Conservation (phyloP, 1,140 invertebrate species). For the Zophobas morio region DNA sequence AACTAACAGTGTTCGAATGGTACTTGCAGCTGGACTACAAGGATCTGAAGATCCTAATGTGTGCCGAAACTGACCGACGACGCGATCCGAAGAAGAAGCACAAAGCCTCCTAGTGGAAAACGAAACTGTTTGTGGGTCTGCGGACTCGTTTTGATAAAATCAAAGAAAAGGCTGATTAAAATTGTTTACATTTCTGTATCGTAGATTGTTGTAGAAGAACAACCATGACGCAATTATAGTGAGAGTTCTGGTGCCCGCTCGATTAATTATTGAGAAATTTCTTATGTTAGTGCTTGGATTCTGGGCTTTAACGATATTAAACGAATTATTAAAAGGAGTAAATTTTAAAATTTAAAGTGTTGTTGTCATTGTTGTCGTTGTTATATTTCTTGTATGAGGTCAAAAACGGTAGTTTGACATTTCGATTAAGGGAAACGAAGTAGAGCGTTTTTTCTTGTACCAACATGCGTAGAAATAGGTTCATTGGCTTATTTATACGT, state of each 20-base stretch:
- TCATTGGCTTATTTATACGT: conserved; percentile 29
- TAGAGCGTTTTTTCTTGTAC: background rate
- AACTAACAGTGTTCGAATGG: conserved; percentile 64
- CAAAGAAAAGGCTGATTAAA: conserved; percentile 61
- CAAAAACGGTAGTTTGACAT: conserved; percentile 3
- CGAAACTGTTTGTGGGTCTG: conserved; percentile 42
- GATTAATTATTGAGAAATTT: background rate
- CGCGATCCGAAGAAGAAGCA: conserved; percentile 73
- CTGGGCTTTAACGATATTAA: conserved; percentile 17
- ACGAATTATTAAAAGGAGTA: conserved; percentile 22
- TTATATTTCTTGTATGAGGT: conserved; percentile 14
- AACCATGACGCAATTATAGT: conserved; percentile 21
- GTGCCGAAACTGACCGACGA: conserved; percentile 60
- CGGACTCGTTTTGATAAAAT: conserved; percentile 56
- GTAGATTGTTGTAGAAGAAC: conserved; percentile 7
- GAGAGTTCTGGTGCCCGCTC: conserved; percentile 35
- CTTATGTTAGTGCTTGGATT: conserved; percentile 15
- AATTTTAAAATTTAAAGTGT: conserved; percentile 38
- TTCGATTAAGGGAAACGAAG: background rate
- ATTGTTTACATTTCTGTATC: conserved; percentile 24
- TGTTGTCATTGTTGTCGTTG: conserved; percentile 42
- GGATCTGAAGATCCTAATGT: conserved; percentile 72
- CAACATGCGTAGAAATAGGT: background rate
- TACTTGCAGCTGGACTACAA: conserved; percentile 69
- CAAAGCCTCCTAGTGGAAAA: conserved; percentile 71